Evolutionary conservation across 2,797 vertebrate species (phyloP), one percentile per base, ranked within the genome.

Genomic region (Ptychadena robeensis): DNA sequence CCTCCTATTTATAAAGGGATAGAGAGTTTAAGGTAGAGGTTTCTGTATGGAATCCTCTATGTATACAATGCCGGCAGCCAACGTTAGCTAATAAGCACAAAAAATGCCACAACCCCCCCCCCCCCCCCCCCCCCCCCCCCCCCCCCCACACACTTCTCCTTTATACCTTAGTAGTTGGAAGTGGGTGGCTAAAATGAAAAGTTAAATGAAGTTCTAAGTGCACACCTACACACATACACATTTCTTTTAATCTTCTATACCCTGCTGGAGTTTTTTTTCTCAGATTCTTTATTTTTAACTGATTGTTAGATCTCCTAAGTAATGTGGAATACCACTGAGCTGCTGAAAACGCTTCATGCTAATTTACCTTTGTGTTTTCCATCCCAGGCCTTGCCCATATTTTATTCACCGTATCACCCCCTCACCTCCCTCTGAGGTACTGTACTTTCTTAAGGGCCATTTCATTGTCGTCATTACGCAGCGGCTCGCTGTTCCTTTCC

Each of bases 221-320:
- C 66, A 70, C 75, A 67, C 83, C 78, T 74, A 75, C 83, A 84
- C 69, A 48, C 59, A 63, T 77, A 40, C 74, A 83, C 74, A 38
- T 81, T 70, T 57, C 34, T 48, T 80, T 76, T 80, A 76, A 85
- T 85, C 78, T 74, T 80, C 44, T 57, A 61, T 75, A 65, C 78
- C 44, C 71, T 53, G 83, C 71, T 70, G 57, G 59, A 75, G 53
- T 77, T 72, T 78, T 77, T 72, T 78, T 72, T 44, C 68, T 78
- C 44, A 15, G 68, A 63, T 74, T 74, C 71, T 74, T 85, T 80
- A 70, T 81, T 81, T 80, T 85, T 80, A 75, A 85, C 83, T 70
- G 78, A 85, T 85, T 85, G 82, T 85, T 85, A 71, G 64, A 71
- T 65, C 30, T 80, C 63, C 18, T 65, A 75, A 69, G 77, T 57